Base-by-base conservation (phyloP, 2,113 vertebrate species). In the Oncorhynchus tshawytscha region DNA sequence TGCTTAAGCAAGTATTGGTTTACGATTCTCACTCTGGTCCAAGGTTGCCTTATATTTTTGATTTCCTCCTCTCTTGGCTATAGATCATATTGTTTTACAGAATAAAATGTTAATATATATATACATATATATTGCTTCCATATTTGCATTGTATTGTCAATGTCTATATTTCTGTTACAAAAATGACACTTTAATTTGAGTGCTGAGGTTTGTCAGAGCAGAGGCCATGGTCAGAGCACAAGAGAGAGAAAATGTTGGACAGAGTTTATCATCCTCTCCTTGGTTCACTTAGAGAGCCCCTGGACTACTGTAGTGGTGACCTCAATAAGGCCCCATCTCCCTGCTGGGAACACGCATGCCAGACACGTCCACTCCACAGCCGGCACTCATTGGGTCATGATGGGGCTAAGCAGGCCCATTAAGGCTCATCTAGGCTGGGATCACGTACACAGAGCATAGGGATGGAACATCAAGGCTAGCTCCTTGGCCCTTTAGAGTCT, bases 351-450 rank as follows among this genome's bases (percentile, higher is more conserved):
- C 88, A 85, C 75, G 74, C 82, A 81, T 87, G 85, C 86, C 79
- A 84, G 88, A 87, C 84, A 91, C 87, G 89, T 91, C 91, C 89
- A 89, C 87, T 90, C 88, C 90, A 90, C 90, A 90, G 90, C 86
- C 90, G 73, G 87, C 89, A 87, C 91, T 93, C 91, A 93, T 92
- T 90, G 91, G 91, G 91, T 92, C 91, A 93, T 92, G 88, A 92
- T 90, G 88, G 91, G 91, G 92, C 92, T 94, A 93, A 94, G 91
- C 90, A 93, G 88, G 79, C 87, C 91, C 91, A 92, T 94, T 93
- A 94, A 91, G 89, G 90, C 87, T 92, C 88, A 91, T 91, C 90
- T 90, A 89, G 88, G 87, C 89, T 88, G 83, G 80, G 78, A 90
- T 88, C 91, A 91, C 88, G 87, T 88, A 89, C 86, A 90, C 85